Percentiles rank a stretch among this genome's conserved stretches.
Evolutionary conservation across 2,797 vertebrate species (phyloP).

Genomic region (Hemibagrus guttatus): DNA sequence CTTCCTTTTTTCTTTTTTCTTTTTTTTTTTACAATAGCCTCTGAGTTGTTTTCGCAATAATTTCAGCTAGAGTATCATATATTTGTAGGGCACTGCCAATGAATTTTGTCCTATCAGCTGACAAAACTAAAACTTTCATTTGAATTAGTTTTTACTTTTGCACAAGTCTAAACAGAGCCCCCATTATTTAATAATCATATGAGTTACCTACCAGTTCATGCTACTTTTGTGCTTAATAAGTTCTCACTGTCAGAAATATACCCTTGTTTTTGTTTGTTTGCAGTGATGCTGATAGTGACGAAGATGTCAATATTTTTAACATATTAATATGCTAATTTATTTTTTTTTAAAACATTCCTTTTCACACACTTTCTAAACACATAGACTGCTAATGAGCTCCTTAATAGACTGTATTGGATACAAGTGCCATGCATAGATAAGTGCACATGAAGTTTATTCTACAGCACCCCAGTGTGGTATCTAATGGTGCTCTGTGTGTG

Average conservation of each 20-base stretch:
- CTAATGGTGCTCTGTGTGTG: neutral
- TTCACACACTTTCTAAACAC: conserved; percentile 27
- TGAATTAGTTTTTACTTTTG: neutral
- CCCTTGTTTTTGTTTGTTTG: neutral
- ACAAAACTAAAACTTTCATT: neutral
- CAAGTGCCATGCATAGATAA: neutral
- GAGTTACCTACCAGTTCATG: neutral
- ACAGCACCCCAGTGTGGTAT: conserved; percentile 2
- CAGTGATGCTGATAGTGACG: neutral
- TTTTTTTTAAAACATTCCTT: neutral
- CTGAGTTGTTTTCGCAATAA: neutral
- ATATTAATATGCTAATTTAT: no score
- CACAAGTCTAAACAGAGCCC: neutral
- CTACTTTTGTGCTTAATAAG: neutral
- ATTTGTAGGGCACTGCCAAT: neutral
- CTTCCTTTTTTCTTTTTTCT: neutral
- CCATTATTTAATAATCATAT: neutral
- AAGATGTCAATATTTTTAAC: no score
- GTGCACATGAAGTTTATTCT: neutral
- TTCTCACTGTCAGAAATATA: neutral
- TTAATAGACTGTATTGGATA: neutral
- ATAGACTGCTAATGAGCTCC: neutral
- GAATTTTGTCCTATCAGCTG: neutral
- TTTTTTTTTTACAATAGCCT: no score
- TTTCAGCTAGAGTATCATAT: neutral